Base-by-base conservation (phyloP, 1,140 invertebrate genomes). In the Caenorhabditis remanei region DNA sequence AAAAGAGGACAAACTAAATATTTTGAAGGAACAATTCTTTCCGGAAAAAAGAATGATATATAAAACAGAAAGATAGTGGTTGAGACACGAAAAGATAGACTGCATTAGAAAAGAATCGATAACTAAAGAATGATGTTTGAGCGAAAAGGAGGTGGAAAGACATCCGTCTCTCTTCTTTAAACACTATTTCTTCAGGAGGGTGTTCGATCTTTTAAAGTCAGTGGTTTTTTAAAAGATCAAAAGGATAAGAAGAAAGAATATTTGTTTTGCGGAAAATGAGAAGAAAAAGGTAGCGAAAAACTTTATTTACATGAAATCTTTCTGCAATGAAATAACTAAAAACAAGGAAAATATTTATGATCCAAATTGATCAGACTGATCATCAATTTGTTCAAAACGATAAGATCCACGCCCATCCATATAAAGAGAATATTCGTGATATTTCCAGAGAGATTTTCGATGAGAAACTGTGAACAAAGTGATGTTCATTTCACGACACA, bases 381-480 rank as follows among this genome's bases (percentile, higher is more conserved):
- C 94, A 91, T 97, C 96, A 88, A 99, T 99, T 83, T 94, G 94
- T 85, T 95, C 95, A 92, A 97, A 99, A 88, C 96, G 95, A 92
- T 96, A 98, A 19, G 94, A 94, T 85, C 97, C 97, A 90, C 96
- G 94, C 1, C 97, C 97, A 94, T 98, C 97, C 95, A 99, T 97
- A 93, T 97, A 96, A 65, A 99, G 94, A 92, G 96, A 97, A 93
- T 96, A 97, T 94, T 95, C 91, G 93, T 99, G 97, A 94, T 99
- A 96, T 93, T 96, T 96, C 97, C 97, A 99, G 14, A 99, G 93
- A 0, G 96, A 97, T 92, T 97, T 96, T 89, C 97, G 95, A 94
- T 99, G 98, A 2, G 96, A 98, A 41, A 99, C 97, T 0, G 98
- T 99, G 93, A 99, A 97, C 40, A 99, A 93, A 21, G 97, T 97